Evolutionary conservation across 2,888 invertebrate genomes (phyloP).

Genomic region (Xestia c-nigrum): DNA sequence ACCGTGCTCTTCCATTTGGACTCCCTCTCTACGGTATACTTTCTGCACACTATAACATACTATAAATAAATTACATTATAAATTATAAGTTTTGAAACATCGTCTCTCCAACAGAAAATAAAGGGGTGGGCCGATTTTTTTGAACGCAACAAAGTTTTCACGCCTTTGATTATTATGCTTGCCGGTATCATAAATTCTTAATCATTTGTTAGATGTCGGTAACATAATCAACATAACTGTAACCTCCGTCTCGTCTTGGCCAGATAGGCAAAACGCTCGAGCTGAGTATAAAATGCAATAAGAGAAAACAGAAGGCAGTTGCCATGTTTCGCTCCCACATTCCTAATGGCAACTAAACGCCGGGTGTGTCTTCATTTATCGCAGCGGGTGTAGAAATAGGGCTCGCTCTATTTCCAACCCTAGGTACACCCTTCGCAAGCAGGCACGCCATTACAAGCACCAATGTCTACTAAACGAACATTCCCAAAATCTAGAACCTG

Average conservation of each 20-base stretch:
- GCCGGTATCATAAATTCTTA: not conserved
- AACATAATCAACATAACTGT: conserved; percentile 1
- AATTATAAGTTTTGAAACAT: no score
- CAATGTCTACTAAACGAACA: not conserved
- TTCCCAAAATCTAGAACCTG: not conserved
- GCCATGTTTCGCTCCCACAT: not conserved
- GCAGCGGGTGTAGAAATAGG: not conserved
- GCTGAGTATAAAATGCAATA: not conserved
- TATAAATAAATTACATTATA: no score
- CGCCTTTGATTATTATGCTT: not conserved
- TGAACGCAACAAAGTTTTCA: not conserved
- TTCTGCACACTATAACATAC: no score
- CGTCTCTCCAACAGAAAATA: no score
- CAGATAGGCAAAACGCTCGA: not conserved
- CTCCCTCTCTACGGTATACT: no score
- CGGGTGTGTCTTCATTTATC: not conserved
- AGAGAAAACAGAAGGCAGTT: conserved; percentile 1
- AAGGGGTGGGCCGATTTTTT: no score
- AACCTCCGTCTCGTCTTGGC: not conserved
- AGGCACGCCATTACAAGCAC: not conserved
- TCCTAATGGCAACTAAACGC: conserved; percentile 17
- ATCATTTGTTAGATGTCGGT: not conserved
- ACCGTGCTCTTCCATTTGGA: no score
- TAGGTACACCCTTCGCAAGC: not conserved
- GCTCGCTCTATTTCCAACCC: not conserved